phyloP scores from a whole-genome alignment of 2,113 vertebrate species.

The Brienomyrus longianalis region DNA sequence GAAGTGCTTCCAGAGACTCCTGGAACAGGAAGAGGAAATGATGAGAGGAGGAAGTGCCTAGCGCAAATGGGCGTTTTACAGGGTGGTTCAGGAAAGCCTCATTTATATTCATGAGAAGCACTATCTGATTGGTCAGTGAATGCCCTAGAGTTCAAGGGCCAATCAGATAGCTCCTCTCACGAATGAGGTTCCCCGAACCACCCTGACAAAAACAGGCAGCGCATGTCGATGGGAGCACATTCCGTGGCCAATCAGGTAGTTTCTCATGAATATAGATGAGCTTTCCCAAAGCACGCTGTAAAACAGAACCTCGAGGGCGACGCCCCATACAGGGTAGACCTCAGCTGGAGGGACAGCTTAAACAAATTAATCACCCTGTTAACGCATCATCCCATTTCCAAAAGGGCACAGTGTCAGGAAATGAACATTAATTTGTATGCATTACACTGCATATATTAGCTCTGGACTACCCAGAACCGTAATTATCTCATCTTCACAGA shows the following conservation, averaged over 20 bases:
- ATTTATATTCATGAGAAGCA: background rate
- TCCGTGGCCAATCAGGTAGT: background rate
- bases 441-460: background rate
- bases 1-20: slow-evolving; percentile 98
- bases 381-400: background rate
- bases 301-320: background rate
- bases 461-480: background rate
- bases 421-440: background rate
- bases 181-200: background rate
- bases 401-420: background rate
- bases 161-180: background rate
- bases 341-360: too few relatives aligned
- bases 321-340: background rate
- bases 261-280: background rate
- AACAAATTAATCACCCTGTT: background rate
- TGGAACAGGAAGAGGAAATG: slow-evolving; percentile 35
- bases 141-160: background rate
- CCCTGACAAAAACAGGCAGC: too few relatives aligned
- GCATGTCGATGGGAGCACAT: too few relatives aligned
- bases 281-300: background rate
- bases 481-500: background rate
- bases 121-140: background rate
- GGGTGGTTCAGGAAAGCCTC: background rate
- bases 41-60: background rate
- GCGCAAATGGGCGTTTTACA: background rate